Conservation (phyloP, 1,140 invertebrate genomes). For the Zaprionus inermis region DNA sequence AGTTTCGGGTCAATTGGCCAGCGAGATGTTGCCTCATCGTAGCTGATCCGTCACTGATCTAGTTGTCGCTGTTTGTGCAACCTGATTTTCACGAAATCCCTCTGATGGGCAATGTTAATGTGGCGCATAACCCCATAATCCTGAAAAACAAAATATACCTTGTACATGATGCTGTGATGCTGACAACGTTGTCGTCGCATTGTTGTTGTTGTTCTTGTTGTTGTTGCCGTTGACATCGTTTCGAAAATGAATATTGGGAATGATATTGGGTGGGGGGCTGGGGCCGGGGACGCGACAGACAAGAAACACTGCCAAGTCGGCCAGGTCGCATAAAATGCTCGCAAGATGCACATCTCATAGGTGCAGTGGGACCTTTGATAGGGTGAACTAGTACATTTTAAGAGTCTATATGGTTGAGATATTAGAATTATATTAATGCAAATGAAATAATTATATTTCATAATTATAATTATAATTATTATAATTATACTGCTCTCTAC, state of each 20-base stretch:
- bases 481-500: neutral
- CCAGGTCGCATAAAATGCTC: constrained; percentile 25
- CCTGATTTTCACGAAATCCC: constrained; percentile 16
- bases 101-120: constrained; percentile 56
- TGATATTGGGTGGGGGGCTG: constrained; percentile 33
- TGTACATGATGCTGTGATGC: constrained; percentile 8
- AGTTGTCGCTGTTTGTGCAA: constrained; percentile 16
- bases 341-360: constrained; percentile 1
- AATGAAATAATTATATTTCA: too few relatives aligned
- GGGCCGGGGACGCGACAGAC: constrained; percentile 25
- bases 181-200: neutral
- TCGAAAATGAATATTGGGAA: constrained; percentile 60
- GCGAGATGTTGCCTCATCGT: constrained; percentile 37
- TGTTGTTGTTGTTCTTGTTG: neutral
- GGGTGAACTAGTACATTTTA: neutral
- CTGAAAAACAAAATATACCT: constrained; percentile 36
- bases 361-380: neutral
- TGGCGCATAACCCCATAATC: constrained; percentile 52
- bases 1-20: constrained; percentile 64
- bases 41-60: constrained; percentile 8
- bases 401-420: too few relatives aligned
- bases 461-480: too few relatives aligned
- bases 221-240: constrained; percentile 59
- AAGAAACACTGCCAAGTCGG: constrained; percentile 54
- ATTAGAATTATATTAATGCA: too few relatives aligned